Evolutionary conservation across 2,113 vertebrate species (phyloP).

Genomic region (Prunella himalayana): DNA sequence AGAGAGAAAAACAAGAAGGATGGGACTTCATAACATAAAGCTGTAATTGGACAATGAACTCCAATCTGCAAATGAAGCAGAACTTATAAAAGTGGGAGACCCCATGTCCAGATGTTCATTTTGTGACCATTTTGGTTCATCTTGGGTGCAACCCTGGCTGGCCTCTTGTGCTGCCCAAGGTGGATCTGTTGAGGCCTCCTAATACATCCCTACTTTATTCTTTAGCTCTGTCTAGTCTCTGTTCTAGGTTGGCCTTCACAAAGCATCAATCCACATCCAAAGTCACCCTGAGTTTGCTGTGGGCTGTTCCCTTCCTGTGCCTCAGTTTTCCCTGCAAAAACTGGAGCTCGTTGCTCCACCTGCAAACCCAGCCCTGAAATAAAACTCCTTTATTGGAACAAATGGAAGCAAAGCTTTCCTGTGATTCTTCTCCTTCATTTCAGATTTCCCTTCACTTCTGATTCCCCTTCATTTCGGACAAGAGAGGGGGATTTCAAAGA

Average conservation of each 20-base stretch:
- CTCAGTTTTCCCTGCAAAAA: background rate
- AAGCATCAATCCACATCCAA: background rate
- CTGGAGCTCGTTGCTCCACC: rapidly evolving
- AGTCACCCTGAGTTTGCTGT: background rate
- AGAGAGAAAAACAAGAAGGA: background rate
- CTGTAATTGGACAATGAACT: background rate
- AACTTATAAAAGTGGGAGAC: background rate
- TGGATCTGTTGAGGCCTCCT: background rate
- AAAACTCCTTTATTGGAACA: rapidly evolving
- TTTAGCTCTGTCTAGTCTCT: background rate
- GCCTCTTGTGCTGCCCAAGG: background rate
- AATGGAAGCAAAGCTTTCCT: too few species aligned
- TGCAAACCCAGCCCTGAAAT: background rate
- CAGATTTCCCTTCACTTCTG: background rate
- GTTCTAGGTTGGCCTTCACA: background rate
- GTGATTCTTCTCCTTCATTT: too few species aligned
- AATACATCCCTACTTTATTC: background rate
- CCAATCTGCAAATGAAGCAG: background rate
- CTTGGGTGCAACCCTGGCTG: background rate
- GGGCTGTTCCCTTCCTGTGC: rapidly evolving
- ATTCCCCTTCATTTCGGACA: background rate
- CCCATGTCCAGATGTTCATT: rapidly evolving
- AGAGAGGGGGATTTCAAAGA: background rate
- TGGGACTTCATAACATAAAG: background rate
- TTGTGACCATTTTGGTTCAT: background rate